Base-by-base conservation (phyloP, 2,113 vertebrate genomes). In the Phoenicopterus ruber region DNA sequence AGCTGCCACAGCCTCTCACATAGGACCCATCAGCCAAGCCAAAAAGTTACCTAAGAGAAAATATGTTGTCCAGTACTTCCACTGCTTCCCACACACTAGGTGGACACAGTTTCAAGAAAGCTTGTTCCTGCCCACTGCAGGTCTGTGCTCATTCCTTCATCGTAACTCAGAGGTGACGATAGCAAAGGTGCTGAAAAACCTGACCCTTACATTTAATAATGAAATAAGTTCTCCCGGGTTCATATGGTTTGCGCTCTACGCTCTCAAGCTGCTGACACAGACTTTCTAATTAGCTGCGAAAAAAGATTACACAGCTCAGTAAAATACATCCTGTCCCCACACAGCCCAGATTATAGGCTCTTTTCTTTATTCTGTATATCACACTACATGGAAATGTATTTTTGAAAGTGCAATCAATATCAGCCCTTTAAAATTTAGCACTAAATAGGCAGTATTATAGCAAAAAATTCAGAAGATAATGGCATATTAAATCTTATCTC, bases 361-460 rank as follows among this genome's bases (percentile, higher is more conserved):
- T 78, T 76, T 57, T 84, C 44, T 72, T 73, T 61, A 24, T 81
- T 78, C 44, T 42, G 11, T 67, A 10, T 71, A 69, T 78, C 52
- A 76, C 2, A 17, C 10, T 9, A 8, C 17, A 17, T 76, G 25
- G 49, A 92, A 94, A 82, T 49, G 24, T 34, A 62, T 90, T 88
- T 93, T 93, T 92, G 47, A 91, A 91, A 95, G 40, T 47, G 18
- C 22, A 81, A 54, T 93, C 54, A 83, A 78, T 89, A 94, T 16
- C 29, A 85, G 11, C 7, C n/a, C 57, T 92, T 82, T 83, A 86
- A 93, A 94, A 90, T 86, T 82, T 72, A 80, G 15, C 42, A 87
- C 28, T 88, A 92, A 88, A 72, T n/a, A 76, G 29, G 26, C 21
- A 79, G 14, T 65, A 58, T 46, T 58, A 66, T 17, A 82, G 29